Evolutionary conservation across 2,888 invertebrate genomes (phyloP).

Genomic region (Meiosimyza decipiens): DNA sequence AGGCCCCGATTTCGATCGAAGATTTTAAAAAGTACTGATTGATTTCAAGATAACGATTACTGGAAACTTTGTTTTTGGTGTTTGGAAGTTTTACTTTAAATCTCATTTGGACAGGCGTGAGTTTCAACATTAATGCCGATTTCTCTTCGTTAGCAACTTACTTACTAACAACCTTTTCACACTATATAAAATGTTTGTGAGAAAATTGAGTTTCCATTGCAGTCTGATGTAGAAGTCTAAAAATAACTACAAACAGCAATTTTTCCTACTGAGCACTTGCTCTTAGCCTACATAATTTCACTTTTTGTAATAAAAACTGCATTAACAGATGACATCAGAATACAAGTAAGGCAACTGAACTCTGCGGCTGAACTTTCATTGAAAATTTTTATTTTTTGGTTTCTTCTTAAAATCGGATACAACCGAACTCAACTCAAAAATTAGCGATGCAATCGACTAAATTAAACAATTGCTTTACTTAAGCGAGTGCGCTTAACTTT

Average conservation of each 20-base stretch:
- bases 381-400: no score
- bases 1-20: no score
- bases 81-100: neutral
- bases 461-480: conserved; percentile 29
- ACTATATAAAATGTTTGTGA: no score
- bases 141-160: neutral
- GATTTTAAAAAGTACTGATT: neutral
- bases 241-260: no score
- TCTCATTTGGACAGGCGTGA: neutral
- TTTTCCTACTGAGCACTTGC: neutral
- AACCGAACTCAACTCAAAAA: neutral
- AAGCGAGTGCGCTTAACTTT: conserved; percentile 19
- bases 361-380: no score
- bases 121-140: no score
- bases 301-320: neutral
- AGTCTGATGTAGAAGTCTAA: no score
- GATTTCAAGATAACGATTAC: neutral
- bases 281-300: conserved; percentile 7
- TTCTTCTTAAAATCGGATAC: no score
- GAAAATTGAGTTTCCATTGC: no score
- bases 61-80: no score
- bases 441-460: conserved; percentile 14
- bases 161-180: neutral
- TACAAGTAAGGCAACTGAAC: no score
- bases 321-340: neutral